phyloP scores from a whole-genome alignment of 2,113 vertebrate species.

The Calidris pugnax region DNA sequence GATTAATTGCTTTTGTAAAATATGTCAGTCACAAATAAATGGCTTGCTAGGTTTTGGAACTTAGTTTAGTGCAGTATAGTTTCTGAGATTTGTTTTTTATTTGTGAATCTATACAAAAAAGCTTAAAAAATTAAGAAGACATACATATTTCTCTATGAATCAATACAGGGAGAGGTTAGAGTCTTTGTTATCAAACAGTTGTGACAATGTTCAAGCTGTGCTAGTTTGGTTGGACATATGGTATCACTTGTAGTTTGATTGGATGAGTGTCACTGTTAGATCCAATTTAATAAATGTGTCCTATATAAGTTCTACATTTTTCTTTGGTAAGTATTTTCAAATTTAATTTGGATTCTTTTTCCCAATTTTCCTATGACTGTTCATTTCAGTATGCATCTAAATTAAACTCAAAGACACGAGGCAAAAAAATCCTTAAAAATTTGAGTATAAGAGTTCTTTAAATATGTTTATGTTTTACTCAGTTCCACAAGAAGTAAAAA shows the following conservation, averaged over 20 bases:
- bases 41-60: not conserved
- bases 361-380: not conserved
- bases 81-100: not conserved
- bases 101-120: not conserved
- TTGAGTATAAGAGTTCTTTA: not conserved
- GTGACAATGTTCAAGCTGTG: not conserved
- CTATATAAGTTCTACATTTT: not conserved
- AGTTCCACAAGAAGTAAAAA: not conserved
- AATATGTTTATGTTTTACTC: not conserved
- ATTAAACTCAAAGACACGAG: not conserved
- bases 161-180: not conserved
- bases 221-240: not conserved
- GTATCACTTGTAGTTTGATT: not conserved
- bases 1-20: constrained; percentile 46
- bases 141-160: not conserved
- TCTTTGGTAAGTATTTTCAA: not conserved
- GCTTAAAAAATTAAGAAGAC: not conserved
- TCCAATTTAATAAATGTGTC: not conserved
- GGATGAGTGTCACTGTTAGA: not conserved
- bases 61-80: not conserved
- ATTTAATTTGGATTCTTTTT: not conserved
- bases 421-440: not conserved
- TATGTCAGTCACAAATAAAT: not conserved
- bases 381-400: not conserved
- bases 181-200: not conserved